Base-by-base conservation (phyloP, 1,140 invertebrate genomes). In the Ooceraea biroi region DNA sequence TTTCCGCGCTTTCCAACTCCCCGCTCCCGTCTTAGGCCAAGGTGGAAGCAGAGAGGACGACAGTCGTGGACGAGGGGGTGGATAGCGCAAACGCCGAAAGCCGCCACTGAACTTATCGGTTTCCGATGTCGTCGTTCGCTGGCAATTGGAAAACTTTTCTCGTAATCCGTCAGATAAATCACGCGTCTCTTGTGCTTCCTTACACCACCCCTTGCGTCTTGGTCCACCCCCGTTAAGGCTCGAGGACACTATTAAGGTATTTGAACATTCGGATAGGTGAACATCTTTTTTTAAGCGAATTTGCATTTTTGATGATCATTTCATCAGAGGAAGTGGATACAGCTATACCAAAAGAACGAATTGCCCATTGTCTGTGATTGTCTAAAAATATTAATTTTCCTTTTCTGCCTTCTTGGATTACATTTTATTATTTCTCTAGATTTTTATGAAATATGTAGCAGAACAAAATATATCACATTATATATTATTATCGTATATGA, bases 131-230 rank as follows among this genome's bases (percentile, higher is more conserved):
- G 83, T 88, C 87, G 72, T 90, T 80, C 84, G 63, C 85, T 83
- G 82, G 82, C 90, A 89, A 91, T 91, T 91, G 90, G 90, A 90
- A 91, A 91, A 91, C 90, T 91, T 91, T 90, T 68, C 90, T 88
- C 90, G 86, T 90, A 90, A 91, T 91, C 90, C 87, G 90, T 87
- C 90, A 85, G 89, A 91, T 91, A 91, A 91, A 91, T 91, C 90
- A 88, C 84, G 61, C 76, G 74, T 84, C 65, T 80, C 72, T 65
- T 77, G 61, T 85, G 80, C 83, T 46, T 58, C 84, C 55, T 84
- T 60, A 50, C 50, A 11, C 65, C 58, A 58, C 27, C 73, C 50
- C 74, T 44, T 57, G 12, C 78, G 25, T 4, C 25, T 36, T 48
- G 14, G 14, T 74, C 69, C 46, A 44, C 19, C 78, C 57, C 58